Conservation (phyloP, 2,113 vertebrate species). For the Pterophyllum scalare region DNA sequence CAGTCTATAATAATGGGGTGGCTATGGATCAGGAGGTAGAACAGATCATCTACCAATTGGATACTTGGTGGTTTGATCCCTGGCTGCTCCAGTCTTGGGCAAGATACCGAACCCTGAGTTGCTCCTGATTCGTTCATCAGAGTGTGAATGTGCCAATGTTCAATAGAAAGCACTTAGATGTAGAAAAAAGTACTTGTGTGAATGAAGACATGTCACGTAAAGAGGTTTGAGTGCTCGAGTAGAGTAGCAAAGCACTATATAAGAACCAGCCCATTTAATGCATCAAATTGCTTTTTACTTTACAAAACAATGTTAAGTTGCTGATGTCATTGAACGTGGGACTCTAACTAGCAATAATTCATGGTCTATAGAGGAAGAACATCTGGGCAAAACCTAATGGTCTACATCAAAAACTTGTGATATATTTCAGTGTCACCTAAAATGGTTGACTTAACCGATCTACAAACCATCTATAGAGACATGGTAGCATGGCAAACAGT, state of each 20-base stretch:
- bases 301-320: accelerated
- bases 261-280: background rate
- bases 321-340: background rate
- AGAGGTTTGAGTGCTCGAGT: too few relatives aligned
- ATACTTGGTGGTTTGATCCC: too few relatives aligned
- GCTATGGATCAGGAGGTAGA: too few relatives aligned
- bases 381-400: background rate
- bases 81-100: too few relatives aligned
- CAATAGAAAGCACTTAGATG: too few relatives aligned
- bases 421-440: background rate
- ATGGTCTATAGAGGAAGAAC: background rate
- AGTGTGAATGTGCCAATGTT: too few relatives aligned
- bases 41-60: too few relatives aligned
- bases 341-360: background rate
- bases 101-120: too few relatives aligned
- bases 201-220: too few relatives aligned
- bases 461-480: background rate
- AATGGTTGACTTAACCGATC: background rate
- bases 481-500: background rate
- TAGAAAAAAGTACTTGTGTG: too few relatives aligned
- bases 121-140: too few relatives aligned
- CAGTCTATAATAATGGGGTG: too few relatives aligned
- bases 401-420: background rate
- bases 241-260: background rate
- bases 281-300: background rate